Evolutionary conservation across 35 echinoderm and acorn worm species (phyloP), one percentile per base, ranked within the genome.

Genomic region (Ptychodera flava): DNA sequence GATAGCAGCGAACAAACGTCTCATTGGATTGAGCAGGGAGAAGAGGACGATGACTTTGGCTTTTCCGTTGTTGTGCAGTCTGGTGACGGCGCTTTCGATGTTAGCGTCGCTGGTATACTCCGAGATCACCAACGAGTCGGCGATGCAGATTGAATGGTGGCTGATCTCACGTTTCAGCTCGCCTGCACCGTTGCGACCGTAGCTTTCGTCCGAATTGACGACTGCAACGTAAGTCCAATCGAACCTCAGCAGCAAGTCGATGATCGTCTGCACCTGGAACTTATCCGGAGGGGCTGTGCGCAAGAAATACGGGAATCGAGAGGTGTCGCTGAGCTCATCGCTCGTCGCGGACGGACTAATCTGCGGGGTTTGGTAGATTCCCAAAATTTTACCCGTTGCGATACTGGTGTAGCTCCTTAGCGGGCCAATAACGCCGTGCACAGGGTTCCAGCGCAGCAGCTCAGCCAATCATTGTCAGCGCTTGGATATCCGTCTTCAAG

Each of bases 231-330:
- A 84, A 0, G 0, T 78, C 88, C 88, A 90, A 37, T 84, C 35
- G 82, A 85, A 90, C n/a, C 36, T 29, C 1, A 84, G 27, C n/a
- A 90, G 27, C 27, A 90, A 84, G 31, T 90, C 88, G 1, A 90
- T 78, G 31, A 90, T 85, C 31, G 81, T 82, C 15, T 31, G 31
- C 16, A 83, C 88, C 37, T 90, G 88, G 16, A 85, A 33, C 33
- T 83, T 84, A 78, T 84, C 82, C 35, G 88, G 88, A 77, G 81
- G 88, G 1, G 84, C 33, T 2, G 82, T 85, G 28, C 88, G 81
- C 0, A 90, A 82, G 36, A 90, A 90, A 33, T 84, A 84, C 0
- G 88, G 88, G 78, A 90, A 90, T 79, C 88, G 76, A 32, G 31
- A 30, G 28, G 79, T 79, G 82, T 90, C 76, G 29, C 81, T 84